phyloP scores from a whole-genome alignment of 1,140 invertebrate species.

The Globodera rostochiensis region DNA sequence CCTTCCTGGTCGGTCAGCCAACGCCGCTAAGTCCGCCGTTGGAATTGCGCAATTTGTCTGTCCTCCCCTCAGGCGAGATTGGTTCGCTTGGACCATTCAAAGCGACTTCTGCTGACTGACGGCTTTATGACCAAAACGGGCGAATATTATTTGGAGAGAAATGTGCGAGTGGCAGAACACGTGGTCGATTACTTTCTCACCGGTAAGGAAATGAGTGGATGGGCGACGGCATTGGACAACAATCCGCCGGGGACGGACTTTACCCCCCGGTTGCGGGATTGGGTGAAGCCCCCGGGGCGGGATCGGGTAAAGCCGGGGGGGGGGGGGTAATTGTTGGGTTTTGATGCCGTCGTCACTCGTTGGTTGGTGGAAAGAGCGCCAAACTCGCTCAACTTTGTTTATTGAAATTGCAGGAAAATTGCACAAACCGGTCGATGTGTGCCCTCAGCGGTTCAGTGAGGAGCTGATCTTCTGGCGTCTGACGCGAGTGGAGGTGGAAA shows the following conservation, averaged over 20 bases:
- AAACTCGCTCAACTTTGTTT: too few species aligned
- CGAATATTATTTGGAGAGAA: conserved; percentile 62
- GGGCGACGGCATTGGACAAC: too few species aligned
- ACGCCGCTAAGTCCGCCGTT: too few species aligned
- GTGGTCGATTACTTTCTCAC: conserved; percentile 61
- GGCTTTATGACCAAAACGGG: conserved; percentile 47
- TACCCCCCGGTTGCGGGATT: too few species aligned
- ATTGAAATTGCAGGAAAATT: conserved; percentile 64
- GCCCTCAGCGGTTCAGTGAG: conserved; percentile 67
- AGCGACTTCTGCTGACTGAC: conserved; percentile 51
- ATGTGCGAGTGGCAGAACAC: conserved; percentile 55
- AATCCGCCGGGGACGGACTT: neutral
- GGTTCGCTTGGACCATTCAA: conserved; percentile 43
- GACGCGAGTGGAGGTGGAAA: conserved; percentile 63
- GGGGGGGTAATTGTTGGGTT: too few species aligned
- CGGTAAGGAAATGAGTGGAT: conserved; percentile 37
- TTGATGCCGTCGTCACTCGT: too few species aligned
- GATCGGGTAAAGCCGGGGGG: too few species aligned
- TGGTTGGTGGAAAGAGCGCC: too few species aligned
- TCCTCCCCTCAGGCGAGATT: conserved; percentile 34
- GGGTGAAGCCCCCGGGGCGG: too few species aligned
- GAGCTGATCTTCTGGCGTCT: conserved; percentile 68
- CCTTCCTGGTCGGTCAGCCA: conserved; percentile 15
- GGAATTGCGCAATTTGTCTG: neutral
- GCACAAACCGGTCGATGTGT: conserved; percentile 68